These are phyloP conservation scores for Hylaeus volcanicus DNA, from an alignment of 1,140 invertebrate genomes.

Conservation along the genomic window DNA sequence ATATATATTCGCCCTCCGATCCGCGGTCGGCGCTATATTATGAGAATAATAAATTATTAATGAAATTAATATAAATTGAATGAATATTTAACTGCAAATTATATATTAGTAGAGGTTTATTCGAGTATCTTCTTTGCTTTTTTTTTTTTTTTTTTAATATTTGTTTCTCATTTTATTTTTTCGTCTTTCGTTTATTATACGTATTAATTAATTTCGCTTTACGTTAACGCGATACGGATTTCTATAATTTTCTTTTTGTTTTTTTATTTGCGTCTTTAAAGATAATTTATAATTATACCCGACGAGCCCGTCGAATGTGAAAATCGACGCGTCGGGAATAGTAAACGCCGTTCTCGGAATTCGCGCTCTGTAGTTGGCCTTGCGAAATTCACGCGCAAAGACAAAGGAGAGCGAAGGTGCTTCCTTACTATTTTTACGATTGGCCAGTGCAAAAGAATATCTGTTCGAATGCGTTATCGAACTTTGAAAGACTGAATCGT, in stretches of 20 bases:
- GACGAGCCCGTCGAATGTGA: constrained; percentile 28
- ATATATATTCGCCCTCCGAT: constrained; percentile 74
- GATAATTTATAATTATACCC: constrained; percentile 43
- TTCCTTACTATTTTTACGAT: constrained; percentile 50
- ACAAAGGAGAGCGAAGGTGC: constrained; percentile 29
- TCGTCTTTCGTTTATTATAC: constrained; percentile 41
- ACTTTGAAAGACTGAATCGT: constrained; percentile 64
- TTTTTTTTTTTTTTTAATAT: constrained; percentile 54
- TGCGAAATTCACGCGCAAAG: constrained; percentile 38
- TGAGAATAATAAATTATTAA: constrained; percentile 81
- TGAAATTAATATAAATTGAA: constrained; percentile 81
- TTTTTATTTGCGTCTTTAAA: neutral
- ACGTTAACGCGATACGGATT: constrained; percentile 31
- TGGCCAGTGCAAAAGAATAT: constrained; percentile 42
- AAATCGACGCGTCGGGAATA: constrained; percentile 14
- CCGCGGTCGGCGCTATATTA: constrained; percentile 75
- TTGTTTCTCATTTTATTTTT: constrained; percentile 62
- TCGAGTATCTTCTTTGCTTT: constrained; percentile 72
- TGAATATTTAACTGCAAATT: constrained; percentile 81
- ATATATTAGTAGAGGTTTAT: constrained; percentile 80
- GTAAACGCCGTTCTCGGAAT: constrained; percentile 54
- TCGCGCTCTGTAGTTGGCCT: constrained; percentile 55
- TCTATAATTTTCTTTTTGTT: neutral
- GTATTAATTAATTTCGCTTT: constrained; percentile 57
- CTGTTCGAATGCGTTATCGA: constrained; percentile 43